Evolutionary conservation across 2,113 vertebrate species (phyloP).

Genomic region (Prunella himalayana): DNA sequence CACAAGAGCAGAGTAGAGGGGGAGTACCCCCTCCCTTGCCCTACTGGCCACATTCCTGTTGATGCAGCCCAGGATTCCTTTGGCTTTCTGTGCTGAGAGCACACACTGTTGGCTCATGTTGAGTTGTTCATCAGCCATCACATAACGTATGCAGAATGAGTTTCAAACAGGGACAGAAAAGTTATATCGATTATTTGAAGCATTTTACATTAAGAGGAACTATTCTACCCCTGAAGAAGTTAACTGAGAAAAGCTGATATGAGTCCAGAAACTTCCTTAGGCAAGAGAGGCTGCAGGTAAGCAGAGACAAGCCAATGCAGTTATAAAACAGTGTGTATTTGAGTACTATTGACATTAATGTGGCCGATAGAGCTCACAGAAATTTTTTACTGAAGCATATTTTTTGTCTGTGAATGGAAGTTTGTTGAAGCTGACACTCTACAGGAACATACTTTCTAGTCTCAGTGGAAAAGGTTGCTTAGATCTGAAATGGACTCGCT

Average conservation of each 20-base stretch:
- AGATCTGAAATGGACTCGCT: background rate
- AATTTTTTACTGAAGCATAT: background rate
- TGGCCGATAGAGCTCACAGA: background rate
- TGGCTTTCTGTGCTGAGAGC: background rate
- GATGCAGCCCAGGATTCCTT: background rate
- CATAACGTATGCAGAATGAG: background rate
- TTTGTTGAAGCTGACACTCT: background rate
- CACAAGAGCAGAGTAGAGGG: background rate
- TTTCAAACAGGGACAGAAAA: background rate
- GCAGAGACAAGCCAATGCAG: background rate
- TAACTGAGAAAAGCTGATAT: background rate
- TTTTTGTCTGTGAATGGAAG: background rate
- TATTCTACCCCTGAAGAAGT: background rate
- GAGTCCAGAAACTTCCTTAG: background rate
- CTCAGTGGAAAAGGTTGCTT: background rate
- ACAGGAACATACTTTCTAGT: background rate
- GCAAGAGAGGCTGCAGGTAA: background rate
- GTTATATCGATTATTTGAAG: background rate
- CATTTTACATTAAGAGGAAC: background rate
- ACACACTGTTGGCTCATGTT: background rate
- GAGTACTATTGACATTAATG: background rate
- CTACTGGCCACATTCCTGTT: background rate
- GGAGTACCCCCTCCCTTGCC: background rate
- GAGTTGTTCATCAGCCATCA: background rate
- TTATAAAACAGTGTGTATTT: background rate